Evolutionary conservation across 2,888 invertebrate genomes (phyloP), one percentile per base, ranked within the genome.

Genomic region (Xestia ashworthii): DNA sequence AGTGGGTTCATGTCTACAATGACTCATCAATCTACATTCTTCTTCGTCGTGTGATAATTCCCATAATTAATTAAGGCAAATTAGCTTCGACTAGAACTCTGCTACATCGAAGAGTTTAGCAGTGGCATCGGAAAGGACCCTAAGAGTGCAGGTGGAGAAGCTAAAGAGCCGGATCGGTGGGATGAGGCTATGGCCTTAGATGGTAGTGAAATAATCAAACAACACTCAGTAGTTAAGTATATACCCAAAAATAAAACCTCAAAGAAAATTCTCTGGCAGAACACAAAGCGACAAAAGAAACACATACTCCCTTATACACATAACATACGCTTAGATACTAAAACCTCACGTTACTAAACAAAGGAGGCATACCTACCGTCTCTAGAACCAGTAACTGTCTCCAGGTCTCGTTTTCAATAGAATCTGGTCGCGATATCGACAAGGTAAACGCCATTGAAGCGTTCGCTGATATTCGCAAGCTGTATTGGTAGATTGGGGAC

Each of bases 351-450:
- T 53, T 62, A 58, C n/a, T 50, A 48, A 64, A 71, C 80, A 71
- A 82, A 55, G 69, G 55, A 75, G 70, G 58, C 71, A 50, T 46
- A 65, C 55, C 65, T 65, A 25, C 50, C n/a, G 64, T 65, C 55
- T 71, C 71, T 50, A 60, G 69, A 60, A 62, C 60, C 58, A 72
- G 65, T 82, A 80, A 71, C 67, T 16, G 67, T 78, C 68, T 78
- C 74, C 70, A 78, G 60, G 66, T 71, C 74, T 81, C 70, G 77
- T 70, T 78, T 83, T 81, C 87, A 78, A 81, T 83, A 76, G 77
- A 66, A 83, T 78, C 69, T 75, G 55, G 80, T 79, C 58, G 25
- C 41, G 74, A 78, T 81, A 80, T 83, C 76, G 77, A 78, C 76
- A 79, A 72, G 50, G 75, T 78, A 78, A 82, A 77, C 74, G 67